These are phyloP conservation scores for Pelvicachromis taeniatus DNA, from an alignment of 2,113 vertebrate species.

Conservation along the genomic window DNA sequence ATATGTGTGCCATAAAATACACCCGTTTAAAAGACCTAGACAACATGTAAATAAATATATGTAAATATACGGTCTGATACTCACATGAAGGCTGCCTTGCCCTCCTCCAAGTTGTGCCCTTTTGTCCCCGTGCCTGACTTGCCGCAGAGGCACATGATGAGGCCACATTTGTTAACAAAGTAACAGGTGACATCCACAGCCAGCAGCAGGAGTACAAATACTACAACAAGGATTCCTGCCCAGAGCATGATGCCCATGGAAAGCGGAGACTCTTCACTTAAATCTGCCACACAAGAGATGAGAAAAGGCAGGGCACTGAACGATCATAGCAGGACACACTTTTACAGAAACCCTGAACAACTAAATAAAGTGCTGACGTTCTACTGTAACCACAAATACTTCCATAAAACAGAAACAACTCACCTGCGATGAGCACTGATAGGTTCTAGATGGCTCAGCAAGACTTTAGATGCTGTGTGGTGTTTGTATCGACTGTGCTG, in stretches of 20 bases:
- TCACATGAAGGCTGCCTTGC: constrained; percentile 94
- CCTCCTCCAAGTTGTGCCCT: constrained; percentile 90
- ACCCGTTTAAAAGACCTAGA: neutral
- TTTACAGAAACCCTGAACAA: neutral
- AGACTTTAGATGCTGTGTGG: neutral
- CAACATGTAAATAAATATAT: neutral
- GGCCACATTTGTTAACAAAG: constrained; percentile 97
- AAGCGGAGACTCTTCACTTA: constrained; percentile 77
- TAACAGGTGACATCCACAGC: constrained; percentile 94
- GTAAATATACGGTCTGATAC: constrained; percentile 38
- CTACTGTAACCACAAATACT: neutral
- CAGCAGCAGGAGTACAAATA: constrained; percentile 89
- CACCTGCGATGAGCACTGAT: constrained; percentile 42
- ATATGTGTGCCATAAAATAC: neutral
- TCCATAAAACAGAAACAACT: constrained; percentile 46
- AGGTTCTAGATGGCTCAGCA: constrained; percentile 1
- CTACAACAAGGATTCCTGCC: constrained; percentile 90
- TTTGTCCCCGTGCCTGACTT: constrained; percentile 87
- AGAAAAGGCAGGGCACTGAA: neutral
- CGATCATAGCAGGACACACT: neutral
- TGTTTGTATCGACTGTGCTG: neutral
- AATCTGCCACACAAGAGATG: constrained; percentile 52
- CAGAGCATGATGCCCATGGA: constrained; percentile 83
- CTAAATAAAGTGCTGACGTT: neutral
- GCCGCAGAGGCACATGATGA: constrained; percentile 96